A percentile compares a stretch with the other conserved stretches of the same genome.
Evolutionary conservation across 2,797 vertebrate species (phyloP).

Genomic region (Tokudaia muenninki): DNA sequence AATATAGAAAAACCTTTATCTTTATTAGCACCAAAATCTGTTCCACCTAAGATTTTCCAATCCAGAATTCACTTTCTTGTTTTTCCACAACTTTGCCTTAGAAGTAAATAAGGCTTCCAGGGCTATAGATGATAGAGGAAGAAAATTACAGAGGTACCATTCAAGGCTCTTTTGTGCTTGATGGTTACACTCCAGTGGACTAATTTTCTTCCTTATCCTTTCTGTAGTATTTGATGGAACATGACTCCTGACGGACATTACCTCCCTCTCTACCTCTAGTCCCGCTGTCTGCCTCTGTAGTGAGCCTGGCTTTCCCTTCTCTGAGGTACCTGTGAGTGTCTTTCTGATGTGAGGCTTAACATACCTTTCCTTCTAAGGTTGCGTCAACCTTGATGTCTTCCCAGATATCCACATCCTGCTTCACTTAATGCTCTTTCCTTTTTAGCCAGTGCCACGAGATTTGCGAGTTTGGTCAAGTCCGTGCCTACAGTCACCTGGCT

Average conservation of each 20-base stretch:
- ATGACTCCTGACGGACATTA: background rate
- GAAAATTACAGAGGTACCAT: background rate
- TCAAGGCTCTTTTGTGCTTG: background rate
- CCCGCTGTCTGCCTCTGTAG: background rate
- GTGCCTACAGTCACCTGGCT: background rate
- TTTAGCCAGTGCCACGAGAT: background rate
- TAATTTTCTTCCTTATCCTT: background rate
- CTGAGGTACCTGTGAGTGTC: background rate
- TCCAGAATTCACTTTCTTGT: background rate
- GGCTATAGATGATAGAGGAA: background rate
- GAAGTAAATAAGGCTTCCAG: background rate
- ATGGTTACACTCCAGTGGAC: background rate
- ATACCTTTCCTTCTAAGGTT: background rate
- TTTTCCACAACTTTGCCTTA: background rate
- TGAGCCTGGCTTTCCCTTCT: background rate
- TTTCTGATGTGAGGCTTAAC: constrained; percentile 1
- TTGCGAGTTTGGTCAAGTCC: background rate
- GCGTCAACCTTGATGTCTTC: background rate
- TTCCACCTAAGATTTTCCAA: constrained; percentile 28
- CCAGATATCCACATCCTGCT: background rate
- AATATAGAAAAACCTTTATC: background rate
- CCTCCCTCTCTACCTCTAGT: background rate
- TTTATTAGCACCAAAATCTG: background rate
- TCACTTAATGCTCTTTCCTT: background rate
- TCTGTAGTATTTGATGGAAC: background rate